Base-by-base conservation (phyloP, 2,797 vertebrate species). In the Sebastes cheni region DNA sequence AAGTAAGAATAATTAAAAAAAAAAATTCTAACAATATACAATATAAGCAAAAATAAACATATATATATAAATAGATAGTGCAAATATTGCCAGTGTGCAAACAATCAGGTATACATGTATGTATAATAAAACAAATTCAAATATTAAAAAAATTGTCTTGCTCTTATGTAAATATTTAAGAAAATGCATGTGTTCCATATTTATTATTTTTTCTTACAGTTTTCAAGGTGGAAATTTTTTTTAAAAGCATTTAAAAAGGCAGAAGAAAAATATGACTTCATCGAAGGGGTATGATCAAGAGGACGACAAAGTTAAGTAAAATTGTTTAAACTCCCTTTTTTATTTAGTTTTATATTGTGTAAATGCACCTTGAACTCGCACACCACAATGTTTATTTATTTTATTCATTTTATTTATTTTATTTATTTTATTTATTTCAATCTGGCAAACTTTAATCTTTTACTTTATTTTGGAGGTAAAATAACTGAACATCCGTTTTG, bases 381-480 rank as follows among this genome's bases (percentile, higher is more conserved):
- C 13, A 2, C 13, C 3, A 11, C 8, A 12, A 2, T 22, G 2
- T 29, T 0, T 34, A 32, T 30, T 30, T 30, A 30, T 32, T 32
- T 32, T 32, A 32, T 10, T 32, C 11, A 23, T 11, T 22, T 30
- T 30, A 30, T 30, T 23, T 23, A 9, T 34, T 34, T 34, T 34
- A 4, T 34, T 34, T 34, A 34, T 34, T 34, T 34, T 34, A 34
- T 34, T 34, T 34, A 34, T 34, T 34, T 8, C 2, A 67, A 36
- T 29, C 4, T 60, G 9, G 4, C 12, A 16, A 18, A 22, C 1
- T 18, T 18, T 18, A 12, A 32, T 8, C 0, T 61, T 39, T 34
- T 5, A 1, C 61, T 81, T 90, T 85, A 75, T 75, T 84, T 75
- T 84, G 65, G 29, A 72, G 32, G 55, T 34, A 11, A 27, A 65